Evolutionary conservation across 2,888 invertebrate species (phyloP).

Genomic region (Glaucopsyche alexis): DNA sequence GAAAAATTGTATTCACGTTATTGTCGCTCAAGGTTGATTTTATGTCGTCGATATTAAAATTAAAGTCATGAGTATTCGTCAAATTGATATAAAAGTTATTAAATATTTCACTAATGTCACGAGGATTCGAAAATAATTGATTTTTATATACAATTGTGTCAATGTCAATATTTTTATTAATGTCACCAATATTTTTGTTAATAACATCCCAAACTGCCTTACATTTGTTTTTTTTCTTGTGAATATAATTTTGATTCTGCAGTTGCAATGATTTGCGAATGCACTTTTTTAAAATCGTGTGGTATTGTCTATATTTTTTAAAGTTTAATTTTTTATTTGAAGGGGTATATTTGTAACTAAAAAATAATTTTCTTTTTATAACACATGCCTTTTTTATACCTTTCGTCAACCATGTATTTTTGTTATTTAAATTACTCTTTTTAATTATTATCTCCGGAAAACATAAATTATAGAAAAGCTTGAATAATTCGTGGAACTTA

Average conservation of each 20-base stretch:
- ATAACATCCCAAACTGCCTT: neutral
- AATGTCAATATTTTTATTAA: neutral
- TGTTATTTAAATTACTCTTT: neutral
- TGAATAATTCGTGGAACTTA: too few relatives aligned
- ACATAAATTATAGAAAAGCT: too few relatives aligned
- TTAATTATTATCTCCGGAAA: neutral
- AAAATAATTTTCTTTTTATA: neutral
- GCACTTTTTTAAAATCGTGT: neutral
- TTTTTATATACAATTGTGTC: too few relatives aligned
- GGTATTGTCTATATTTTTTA: neutral
- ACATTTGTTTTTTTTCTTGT: neutral
- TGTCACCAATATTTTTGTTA: neutral
- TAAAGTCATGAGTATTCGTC: neutral
- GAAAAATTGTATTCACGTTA: neutral
- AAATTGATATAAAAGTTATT: slow-evolving; percentile 4
- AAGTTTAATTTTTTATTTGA: neutral
- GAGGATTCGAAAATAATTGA: neutral
- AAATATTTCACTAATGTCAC: slow-evolving; percentile 4
- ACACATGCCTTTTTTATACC: neutral
- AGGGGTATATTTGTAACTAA: neutral
- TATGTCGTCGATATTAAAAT: neutral
- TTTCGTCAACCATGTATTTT: neutral
- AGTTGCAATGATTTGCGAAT: too few relatives aligned
- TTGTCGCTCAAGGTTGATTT: neutral
- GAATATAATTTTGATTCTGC: neutral